phyloP scores from a whole-genome alignment of 2,888 invertebrate species.

The Lissocephala sabroskyi region DNA sequence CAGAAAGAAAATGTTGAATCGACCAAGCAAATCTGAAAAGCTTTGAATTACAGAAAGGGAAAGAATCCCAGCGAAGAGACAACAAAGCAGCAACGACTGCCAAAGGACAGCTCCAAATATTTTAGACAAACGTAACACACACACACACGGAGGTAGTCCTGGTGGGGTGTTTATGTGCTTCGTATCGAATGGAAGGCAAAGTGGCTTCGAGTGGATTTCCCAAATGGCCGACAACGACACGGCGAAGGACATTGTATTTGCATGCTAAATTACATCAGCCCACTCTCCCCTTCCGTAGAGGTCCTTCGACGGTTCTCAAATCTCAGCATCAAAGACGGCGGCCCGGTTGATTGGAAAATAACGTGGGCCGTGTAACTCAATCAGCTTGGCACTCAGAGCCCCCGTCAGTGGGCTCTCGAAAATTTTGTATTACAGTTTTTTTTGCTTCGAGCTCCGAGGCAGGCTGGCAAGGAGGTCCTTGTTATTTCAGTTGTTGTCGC shows the following conservation, averaged over 20 bases:
- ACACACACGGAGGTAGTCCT: constrained; percentile 30
- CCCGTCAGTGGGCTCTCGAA: too few species aligned
- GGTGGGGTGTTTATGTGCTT: neutral
- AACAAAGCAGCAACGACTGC: constrained; percentile 1
- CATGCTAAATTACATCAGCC: too few species aligned
- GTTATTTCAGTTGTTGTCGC: too few species aligned
- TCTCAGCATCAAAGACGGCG: too few species aligned
- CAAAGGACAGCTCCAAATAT: neutral
- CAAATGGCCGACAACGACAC: constrained; percentile 31
- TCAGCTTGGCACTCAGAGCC: constrained; percentile 21
- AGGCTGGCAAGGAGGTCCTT: too few species aligned
- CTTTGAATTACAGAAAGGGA: constrained; percentile 39
- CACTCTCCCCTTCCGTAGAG: too few species aligned
- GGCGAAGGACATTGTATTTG: too few species aligned
- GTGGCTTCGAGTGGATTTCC: constrained; percentile 40
- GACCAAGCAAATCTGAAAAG: constrained; percentile 16
- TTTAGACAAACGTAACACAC: neutral
- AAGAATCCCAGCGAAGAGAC: constrained; percentile 7
- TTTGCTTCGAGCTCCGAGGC: too few species aligned
- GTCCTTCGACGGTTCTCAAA: too few species aligned
- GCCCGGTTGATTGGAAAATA: constrained; percentile 41
- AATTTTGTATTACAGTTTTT: too few species aligned
- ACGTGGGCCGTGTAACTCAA: constrained; percentile 37
- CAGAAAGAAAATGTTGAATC: too few species aligned
- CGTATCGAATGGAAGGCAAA: neutral